These are phyloP conservation scores for Sisyra terminalis DNA, from an alignment of 2,888 invertebrate species.

Conservation along the genomic window DNA sequence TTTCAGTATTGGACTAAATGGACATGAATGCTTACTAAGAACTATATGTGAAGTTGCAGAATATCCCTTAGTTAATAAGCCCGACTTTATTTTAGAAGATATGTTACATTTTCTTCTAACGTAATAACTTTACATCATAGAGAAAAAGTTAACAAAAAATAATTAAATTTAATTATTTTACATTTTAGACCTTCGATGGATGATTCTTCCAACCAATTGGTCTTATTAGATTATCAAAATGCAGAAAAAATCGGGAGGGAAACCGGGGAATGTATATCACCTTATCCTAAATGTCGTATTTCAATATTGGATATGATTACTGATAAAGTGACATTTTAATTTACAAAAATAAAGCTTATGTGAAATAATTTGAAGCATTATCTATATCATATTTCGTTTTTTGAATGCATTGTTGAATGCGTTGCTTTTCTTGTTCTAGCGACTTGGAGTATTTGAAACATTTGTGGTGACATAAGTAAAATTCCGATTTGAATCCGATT, in stretches of 20 bases:
- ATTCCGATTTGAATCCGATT: no score
- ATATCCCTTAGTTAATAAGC: neutral
- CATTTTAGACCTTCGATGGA: slow-evolving; percentile 4
- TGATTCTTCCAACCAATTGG: neutral
- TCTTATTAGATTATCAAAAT: neutral
- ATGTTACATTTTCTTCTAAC: slow-evolving; percentile 7
- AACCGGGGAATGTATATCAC: neutral
- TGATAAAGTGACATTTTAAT: neutral
- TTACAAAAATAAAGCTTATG: neutral
- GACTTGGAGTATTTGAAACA: no score
- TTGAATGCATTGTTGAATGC: no score
- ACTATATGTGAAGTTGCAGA: slow-evolving; percentile 7
- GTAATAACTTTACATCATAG: neutral
- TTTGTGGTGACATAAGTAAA: no score
- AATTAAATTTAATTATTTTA: neutral
- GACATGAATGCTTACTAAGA: slow-evolving; percentile 6
- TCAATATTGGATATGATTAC: slow-evolving; percentile 2
- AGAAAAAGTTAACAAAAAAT: neutral
- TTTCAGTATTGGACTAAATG: slow-evolving; percentile 6
- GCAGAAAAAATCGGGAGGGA: slow-evolving; percentile 2
- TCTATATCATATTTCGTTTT: no score
- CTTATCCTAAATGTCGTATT: slow-evolving; percentile 1
- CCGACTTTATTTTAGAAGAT: slow-evolving; percentile 4
- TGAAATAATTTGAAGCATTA: no score
- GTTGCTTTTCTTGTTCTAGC: no score